Percentiles rank a stretch among this genome's conserved stretches.
Evolutionary conservation across 2,113 vertebrate species (phyloP).

Genomic region (Oreochromis niloticus): DNA sequence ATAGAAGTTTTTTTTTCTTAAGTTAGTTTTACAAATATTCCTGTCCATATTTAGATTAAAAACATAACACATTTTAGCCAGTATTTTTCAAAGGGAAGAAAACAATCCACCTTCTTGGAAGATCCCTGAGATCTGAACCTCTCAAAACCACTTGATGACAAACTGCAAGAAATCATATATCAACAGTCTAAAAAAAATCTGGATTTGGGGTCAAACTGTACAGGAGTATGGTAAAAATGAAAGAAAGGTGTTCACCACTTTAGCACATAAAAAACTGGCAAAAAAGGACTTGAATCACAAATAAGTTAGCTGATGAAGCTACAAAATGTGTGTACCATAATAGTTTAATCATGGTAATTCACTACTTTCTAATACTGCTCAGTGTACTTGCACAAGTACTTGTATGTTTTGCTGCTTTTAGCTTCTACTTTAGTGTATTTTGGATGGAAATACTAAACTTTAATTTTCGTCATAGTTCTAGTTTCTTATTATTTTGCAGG

Average conservation of each 20-base stretch:
- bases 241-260: not conserved
- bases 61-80: not conserved
- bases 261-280: not conserved
- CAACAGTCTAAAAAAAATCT: not conserved
- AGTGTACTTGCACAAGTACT: not conserved
- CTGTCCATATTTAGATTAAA: not conserved
- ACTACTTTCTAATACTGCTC: not conserved
- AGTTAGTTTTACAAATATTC: not conserved
- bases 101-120: not conserved
- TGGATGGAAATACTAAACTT: not conserved
- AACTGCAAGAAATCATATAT: not conserved
- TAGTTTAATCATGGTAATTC: not conserved
- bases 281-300: not conserved
- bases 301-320: not conserved
- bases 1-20: not conserved
- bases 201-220: no score
- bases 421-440: not conserved
- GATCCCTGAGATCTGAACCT: not conserved
- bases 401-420: not conserved
- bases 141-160: not conserved
- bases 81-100: not conserved
- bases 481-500: not conserved
- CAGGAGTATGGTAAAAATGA: not conserved
- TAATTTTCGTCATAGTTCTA: not conserved
- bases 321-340: not conserved